A percentile compares a stretch with the other conserved stretches of the same genome.
Conservation (phyloP, 2,113 vertebrate species). For the Myodes glareolus region DNA sequence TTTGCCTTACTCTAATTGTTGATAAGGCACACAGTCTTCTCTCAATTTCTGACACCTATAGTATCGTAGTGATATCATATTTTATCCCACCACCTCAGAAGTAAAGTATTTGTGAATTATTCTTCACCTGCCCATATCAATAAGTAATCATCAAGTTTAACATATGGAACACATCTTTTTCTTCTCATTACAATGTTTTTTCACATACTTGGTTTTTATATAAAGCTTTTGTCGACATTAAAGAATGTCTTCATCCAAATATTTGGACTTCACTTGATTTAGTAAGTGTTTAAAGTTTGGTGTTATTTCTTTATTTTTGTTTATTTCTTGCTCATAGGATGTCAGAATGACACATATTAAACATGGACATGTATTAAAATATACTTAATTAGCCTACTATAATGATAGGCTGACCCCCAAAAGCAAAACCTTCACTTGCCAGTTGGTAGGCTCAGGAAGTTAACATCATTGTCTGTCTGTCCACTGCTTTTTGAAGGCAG, state of each 20-base stretch:
- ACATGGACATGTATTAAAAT: neutral
- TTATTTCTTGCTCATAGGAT: neutral
- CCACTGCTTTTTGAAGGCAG: neutral
- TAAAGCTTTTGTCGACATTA: neutral
- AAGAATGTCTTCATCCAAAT: neutral
- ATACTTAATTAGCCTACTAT: neutral
- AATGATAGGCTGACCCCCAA: neutral
- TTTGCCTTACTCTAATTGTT: neutral
- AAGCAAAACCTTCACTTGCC: neutral
- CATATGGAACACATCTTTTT: neutral
- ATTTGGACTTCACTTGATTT: neutral
- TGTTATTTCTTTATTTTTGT: neutral
- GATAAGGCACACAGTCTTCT: neutral
- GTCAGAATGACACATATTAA: neutral
- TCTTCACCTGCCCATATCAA: neutral
- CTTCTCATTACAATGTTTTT: neutral
- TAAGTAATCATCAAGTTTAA: neutral
- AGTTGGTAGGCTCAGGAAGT: neutral
- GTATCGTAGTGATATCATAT: neutral
- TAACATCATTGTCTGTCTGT: neutral
- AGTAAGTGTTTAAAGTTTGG: neutral
- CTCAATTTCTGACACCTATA: neutral
- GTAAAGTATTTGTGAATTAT: neutral
- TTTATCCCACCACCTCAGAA: neutral
- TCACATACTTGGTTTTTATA: too few species aligned